These are phyloP conservation scores for Lasioglossum baleicum DNA, from an alignment of 1,140 invertebrate genomes.

Conservation along the genomic window DNA sequence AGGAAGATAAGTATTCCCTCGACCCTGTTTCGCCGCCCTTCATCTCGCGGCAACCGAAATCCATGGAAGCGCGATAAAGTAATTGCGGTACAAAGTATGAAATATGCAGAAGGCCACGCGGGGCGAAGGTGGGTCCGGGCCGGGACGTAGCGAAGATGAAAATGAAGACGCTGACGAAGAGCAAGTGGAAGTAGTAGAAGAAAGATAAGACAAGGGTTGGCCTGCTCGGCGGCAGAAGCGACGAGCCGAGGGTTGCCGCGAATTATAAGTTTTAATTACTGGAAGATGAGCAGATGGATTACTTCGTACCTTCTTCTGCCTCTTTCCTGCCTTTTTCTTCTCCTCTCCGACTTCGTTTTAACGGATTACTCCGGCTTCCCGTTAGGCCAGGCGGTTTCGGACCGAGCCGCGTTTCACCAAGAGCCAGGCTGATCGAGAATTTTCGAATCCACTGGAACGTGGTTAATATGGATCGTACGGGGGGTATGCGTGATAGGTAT, in stretches of 20 bases:
- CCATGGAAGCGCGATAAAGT: conserved; percentile 66
- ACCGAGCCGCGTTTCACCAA: no score
- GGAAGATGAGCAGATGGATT: conserved; percentile 72
- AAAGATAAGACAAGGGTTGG: conserved; percentile 38
- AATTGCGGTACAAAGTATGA: conserved; percentile 67
- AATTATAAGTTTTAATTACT: conserved; percentile 76
- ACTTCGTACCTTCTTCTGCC: conserved; percentile 58
- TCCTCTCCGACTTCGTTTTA: conserved; percentile 60
- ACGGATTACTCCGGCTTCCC: conserved; percentile 30
- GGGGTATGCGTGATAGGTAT: no score
- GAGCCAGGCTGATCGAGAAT: no score
- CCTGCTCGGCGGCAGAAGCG: conserved; percentile 1
- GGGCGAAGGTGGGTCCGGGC: conserved; percentile 1
- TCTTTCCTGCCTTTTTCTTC: no score
- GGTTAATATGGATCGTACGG: no score
- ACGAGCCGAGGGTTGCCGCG: conserved; percentile 40
- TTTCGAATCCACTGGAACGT: no score
- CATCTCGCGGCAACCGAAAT: conserved; percentile 47
- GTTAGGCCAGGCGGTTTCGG: neutral
- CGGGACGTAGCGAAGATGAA: conserved; percentile 47
- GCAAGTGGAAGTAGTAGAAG: conserved; percentile 18
- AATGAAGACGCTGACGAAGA: conserved; percentile 35
- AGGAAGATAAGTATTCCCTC: conserved; percentile 61
- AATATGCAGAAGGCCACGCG: conserved; percentile 69
- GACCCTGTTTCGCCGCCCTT: conserved; percentile 31